phyloP scores from a whole-genome alignment of 2,113 vertebrate species.

The Glaucidium brasilianum region DNA sequence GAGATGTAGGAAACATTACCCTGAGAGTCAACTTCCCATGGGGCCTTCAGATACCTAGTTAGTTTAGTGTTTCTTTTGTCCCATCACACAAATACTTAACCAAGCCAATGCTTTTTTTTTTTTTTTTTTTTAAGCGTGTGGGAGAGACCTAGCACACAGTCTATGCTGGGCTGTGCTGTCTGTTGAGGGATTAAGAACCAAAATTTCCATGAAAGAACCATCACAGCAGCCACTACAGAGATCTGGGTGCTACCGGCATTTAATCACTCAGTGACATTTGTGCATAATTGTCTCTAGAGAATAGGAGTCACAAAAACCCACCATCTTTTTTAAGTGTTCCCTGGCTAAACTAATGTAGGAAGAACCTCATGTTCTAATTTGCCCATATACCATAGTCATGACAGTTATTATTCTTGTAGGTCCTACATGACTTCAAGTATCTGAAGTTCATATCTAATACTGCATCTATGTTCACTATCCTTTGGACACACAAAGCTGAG shows the following conservation, averaged over 20 bases:
- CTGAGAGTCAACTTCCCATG: accelerated
- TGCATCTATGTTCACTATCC: background rate
- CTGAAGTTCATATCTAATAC: background rate
- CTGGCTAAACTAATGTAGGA: background rate
- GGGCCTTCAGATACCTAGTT: background rate
- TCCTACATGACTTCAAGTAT: background rate
- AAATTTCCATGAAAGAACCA: background rate
- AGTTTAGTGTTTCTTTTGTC: background rate
- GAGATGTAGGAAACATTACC: background rate
- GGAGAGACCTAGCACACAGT: background rate
- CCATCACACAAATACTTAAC: background rate
- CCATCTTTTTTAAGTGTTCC: background rate
- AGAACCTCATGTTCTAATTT: background rate
- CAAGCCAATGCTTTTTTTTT: background rate
- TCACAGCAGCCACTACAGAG: background rate
- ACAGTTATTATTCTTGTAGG: background rate
- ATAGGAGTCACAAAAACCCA: background rate
- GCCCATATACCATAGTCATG: background rate
- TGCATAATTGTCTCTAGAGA: background rate
- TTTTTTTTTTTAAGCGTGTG: background rate
- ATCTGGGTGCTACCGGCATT: background rate
- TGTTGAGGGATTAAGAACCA: background rate
- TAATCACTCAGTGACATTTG: background rate
- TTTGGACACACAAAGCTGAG: background rate
- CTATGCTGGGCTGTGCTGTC: background rate